Conservation (phyloP, 2,797 vertebrate genomes). For the Podarcis lilfordi region DNA sequence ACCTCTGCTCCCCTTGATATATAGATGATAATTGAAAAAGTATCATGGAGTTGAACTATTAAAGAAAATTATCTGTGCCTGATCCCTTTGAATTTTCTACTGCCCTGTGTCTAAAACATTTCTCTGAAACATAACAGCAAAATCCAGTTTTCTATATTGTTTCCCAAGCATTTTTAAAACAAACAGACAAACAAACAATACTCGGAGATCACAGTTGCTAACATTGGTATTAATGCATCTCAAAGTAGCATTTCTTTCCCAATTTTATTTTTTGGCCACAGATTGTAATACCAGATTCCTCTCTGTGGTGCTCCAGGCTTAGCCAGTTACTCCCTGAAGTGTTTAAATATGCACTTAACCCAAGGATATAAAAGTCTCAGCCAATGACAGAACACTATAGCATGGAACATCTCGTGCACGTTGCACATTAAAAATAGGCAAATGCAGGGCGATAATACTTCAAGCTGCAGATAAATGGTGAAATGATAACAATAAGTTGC, state of each 20-base stretch:
- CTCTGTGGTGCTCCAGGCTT: not conserved
- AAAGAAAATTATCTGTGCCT: not conserved
- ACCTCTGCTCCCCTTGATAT: not conserved
- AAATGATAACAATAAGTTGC: not conserved
- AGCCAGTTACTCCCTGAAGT: not conserved
- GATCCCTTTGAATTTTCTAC: not conserved
- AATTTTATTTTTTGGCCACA: not conserved
- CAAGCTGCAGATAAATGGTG: not conserved
- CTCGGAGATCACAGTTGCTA: not conserved
- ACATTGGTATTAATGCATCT: not conserved
- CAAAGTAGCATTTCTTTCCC: not conserved
- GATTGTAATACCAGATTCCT: not conserved
- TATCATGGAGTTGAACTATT: not conserved
- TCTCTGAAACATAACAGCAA: not conserved
- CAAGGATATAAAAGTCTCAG: not conserved
- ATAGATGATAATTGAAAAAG: not conserved
- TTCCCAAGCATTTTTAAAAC: not conserved
- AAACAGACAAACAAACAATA: too few species aligned
- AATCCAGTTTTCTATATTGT: not conserved
- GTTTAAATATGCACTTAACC: conserved; percentile 9
- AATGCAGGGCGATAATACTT: not conserved
- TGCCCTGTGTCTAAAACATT: too few species aligned
- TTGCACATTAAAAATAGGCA: conserved; percentile 21
- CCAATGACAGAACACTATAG: not conserved
- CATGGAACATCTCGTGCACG: not conserved